phyloP scores from a whole-genome alignment of 2,797 vertebrate genomes.

The Hoplostethus atlanticus region DNA sequence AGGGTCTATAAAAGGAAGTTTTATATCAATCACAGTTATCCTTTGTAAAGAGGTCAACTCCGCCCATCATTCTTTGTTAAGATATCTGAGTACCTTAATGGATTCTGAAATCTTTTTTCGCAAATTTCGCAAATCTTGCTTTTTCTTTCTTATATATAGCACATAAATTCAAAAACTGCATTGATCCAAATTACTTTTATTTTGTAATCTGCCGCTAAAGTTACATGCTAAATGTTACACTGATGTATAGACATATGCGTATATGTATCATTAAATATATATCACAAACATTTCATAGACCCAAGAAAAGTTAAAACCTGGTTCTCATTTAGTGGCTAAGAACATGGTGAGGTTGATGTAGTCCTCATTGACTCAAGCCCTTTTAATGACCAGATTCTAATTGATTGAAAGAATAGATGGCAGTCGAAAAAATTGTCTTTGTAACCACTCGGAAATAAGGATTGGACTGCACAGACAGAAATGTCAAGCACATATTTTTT shows the following conservation, averaged over 20 bases:
- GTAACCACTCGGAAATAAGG: background rate
- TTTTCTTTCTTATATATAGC: too few species aligned
- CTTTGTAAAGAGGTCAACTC: slow-evolving; percentile 2
- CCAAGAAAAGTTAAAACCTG: background rate
- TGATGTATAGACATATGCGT: too few species aligned
- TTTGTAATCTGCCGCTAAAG: too few species aligned
- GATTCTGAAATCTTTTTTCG: too few species aligned
- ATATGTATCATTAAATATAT: too few species aligned
- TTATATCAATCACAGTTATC: background rate
- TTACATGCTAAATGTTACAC: too few species aligned
- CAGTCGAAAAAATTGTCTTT: background rate
- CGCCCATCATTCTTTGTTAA: background rate
- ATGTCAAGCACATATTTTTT: slow-evolving; percentile 9
- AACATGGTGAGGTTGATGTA: background rate
- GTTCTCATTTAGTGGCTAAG: background rate
- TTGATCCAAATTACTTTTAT: too few species aligned
- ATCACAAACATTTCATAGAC: background rate
- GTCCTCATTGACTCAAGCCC: background rate
- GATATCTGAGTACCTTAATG: too few species aligned
- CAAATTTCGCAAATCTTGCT: too few species aligned
- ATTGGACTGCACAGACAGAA: background rate
- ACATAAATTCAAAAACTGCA: too few species aligned
- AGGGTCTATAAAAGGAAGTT: background rate
- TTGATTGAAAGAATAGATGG: background rate
- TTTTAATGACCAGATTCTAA: background rate